Base-by-base conservation (phyloP, 2,888 invertebrate genomes). In the Scaeva pyrastri region DNA sequence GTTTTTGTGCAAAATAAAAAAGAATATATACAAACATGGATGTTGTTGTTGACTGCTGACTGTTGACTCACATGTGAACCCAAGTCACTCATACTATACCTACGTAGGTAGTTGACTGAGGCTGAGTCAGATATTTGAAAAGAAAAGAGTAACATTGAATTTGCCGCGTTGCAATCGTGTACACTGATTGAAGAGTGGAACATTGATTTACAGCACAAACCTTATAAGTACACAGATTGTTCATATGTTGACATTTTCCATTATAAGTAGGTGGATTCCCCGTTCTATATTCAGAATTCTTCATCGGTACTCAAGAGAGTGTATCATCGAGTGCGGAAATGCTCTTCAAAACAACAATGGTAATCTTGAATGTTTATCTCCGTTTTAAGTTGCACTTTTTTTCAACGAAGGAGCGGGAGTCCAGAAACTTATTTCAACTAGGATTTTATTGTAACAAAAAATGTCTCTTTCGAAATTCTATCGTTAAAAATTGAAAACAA, bases 141-240 rank as follows among this genome's bases (percentile, higher is more conserved):
- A 64, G 19, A 52, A n/a, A 66, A 0, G n/a, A n/a, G n/a, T 41
- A 52, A 41, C 39, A 39, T 39, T 52, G 39, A 50, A 68, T 68
- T 62, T 68, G 68, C 68, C 68, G 68, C 68, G 50, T 68, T 68
- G 68, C 50, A 68, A 52, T 52, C n/a, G 39, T 11, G 4, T 21
- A 60, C 39, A 8, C 0, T 60, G 41, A 21, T 60, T 21, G 7
- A 21, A 60, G 39, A 58, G 2, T 60, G 21, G 21, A 21, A 21
- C 21, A 60, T 41, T 21, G 4, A 41, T 39, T 41, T 21, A 21
- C 39, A 60, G 4, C 1, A 21, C 14, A 21, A 14, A 21, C 41
- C 39, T 21, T 60, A 21, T 14, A 60, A 41, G 41, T 39, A 31
- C 31, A 31, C 1, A 41, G 21, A 41, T 60, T 12, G 5, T 21